Percentiles rank a stretch among this genome's conserved stretches.
These are phyloP conservation scores for Eupithecia abbreviata DNA, from an alignment of 2,888 invertebrate species.

Conservation along the genomic window DNA sequence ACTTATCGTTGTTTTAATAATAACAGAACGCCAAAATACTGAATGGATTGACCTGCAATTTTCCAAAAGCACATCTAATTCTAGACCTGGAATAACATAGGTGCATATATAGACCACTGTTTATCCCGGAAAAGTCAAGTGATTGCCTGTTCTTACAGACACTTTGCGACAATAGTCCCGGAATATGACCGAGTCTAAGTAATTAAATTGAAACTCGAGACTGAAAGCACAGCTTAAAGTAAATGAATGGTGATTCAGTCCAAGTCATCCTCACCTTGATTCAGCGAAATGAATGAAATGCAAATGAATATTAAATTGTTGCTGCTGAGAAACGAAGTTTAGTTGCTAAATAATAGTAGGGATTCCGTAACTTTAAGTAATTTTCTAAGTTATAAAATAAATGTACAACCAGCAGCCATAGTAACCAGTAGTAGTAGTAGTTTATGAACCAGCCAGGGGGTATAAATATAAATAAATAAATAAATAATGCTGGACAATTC, in stretches of 20 bases:
- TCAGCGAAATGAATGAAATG: constrained; percentile 48
- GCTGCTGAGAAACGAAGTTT: constrained; percentile 9
- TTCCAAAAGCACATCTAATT: background rate
- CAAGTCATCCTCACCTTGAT: constrained; percentile 49
- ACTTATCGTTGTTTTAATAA: no score
- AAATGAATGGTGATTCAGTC: constrained; percentile 50
- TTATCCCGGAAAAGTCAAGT: background rate
- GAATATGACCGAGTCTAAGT: constrained; percentile 25
- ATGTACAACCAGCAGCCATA: no score
- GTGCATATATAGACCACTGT: background rate
- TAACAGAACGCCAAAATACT: background rate
- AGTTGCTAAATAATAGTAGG: background rate
- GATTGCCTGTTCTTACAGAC: no score
- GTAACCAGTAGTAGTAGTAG: no score
- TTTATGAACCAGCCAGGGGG: no score
- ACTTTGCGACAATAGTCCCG: background rate
- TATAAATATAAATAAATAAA: no score
- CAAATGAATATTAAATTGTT: constrained; percentile 34
- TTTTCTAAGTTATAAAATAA: no score
- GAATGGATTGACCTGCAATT: background rate
- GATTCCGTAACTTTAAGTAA: background rate
- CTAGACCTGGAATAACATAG: no score
- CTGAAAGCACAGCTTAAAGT: constrained; percentile 34
- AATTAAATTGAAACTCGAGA: constrained; percentile 47
- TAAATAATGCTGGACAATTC: no score